Evolutionary conservation across 2,888 invertebrate genomes (phyloP), one percentile per base, ranked within the genome.

Genomic region (Apodemia hepburni): DNA sequence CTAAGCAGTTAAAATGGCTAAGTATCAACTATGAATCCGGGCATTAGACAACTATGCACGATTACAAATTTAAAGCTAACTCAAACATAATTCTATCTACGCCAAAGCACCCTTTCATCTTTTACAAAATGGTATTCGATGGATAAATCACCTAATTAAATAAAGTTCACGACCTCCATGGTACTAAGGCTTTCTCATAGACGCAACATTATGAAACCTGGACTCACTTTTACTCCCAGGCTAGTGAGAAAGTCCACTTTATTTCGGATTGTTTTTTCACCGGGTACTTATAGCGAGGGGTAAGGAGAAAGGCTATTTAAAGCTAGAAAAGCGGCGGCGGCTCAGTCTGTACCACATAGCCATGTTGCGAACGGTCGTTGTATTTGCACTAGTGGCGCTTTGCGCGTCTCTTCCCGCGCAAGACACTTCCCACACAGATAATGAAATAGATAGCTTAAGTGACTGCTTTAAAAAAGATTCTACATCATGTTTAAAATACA

Each of bases 401-500:
- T 92, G 93, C 71, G 78, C 88, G 77, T 94, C 95, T 72, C 92
- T 95, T 72, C 96, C 96, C 75, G 94, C 96, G 60, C 94, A 93
- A 86, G 95, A 96, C 74, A 93, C 94, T 65, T 90, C 92, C 67
- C 94, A 94, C 74, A 92, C 93, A 61, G 96, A 96, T 74, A 96
- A 95, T 78, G 97, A 97, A 74, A 93, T 96, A 66, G 94, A 97
- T 91, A 95, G 95, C 75, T 92, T 94, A 75, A 95, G 95, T 79
- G 97, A 97, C 76, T 97, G 97, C 79, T 86, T 96, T 68, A 93
- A 94, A 75, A 97, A 97, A 84, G 97, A 97, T 78, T 96, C 97
- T 35, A 94, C 96, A 71, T 95, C 95, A 83, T 97, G 97, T 82
- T 94, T 97, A 75, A 97, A 97, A 84, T 96, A 96, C 92, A 97